Evolutionary conservation across 2,113 vertebrate genomes (phyloP).

Genomic region (Maccullochella peelii): DNA sequence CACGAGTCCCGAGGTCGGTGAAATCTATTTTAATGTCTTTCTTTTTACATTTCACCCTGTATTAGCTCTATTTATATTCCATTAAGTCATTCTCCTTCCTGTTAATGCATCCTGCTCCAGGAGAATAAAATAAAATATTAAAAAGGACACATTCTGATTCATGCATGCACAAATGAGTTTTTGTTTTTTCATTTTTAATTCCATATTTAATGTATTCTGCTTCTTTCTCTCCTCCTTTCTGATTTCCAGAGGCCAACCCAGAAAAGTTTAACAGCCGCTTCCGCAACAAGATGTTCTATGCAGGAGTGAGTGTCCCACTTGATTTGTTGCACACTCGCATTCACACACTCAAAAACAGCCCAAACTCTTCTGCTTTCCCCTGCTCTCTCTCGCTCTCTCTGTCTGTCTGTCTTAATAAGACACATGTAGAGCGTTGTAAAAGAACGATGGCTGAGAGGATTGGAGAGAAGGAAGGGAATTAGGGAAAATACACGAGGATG

Average conservation of each 20-base stretch:
- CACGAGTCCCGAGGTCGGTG: constrained; percentile 94
- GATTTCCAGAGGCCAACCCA: constrained; percentile 78
- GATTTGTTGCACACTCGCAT: background rate
- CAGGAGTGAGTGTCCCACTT: constrained; percentile 73
- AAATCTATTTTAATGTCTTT: constrained; percentile 1
- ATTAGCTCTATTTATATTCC: constrained; percentile 17
- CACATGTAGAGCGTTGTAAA: background rate
- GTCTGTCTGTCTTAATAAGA: background rate
- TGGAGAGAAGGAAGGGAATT: background rate
- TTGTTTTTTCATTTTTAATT: background rate
- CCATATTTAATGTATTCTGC: constrained; percentile 19
- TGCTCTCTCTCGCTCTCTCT: too few relatives aligned
- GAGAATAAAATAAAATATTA: constrained; percentile 38
- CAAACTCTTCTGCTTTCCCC: background rate
- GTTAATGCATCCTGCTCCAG: constrained; percentile 19
- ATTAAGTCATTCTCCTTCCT: background rate
- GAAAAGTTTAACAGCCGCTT: constrained; percentile 83
- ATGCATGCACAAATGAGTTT: background rate
- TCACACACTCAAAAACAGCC: background rate
- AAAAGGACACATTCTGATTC: background rate
- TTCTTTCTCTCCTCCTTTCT: constrained; percentile 18
- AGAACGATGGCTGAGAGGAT: background rate
- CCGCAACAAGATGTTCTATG: constrained; percentile 85
- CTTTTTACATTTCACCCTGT: background rate
- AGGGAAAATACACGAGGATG: background rate